Evolutionary conservation across 2,113 vertebrate genomes (phyloP).

Genomic region (Apus apus): DNA sequence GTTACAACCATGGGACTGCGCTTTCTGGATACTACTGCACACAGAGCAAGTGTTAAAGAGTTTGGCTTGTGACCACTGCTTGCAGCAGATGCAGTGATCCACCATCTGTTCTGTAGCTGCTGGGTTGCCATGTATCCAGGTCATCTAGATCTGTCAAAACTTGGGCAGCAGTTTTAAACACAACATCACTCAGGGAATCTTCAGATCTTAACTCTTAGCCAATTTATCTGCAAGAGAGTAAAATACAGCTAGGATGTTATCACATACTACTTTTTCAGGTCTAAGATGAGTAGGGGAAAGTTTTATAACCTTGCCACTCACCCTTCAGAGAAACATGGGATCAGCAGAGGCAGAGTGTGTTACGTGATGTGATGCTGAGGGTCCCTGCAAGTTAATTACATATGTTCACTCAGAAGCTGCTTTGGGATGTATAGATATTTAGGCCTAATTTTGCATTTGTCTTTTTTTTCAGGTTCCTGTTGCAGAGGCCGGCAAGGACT

Average conservation of each 20-base stretch:
- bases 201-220: not conserved
- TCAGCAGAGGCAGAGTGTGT: not conserved
- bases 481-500: not conserved
- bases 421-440: not conserved
- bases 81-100: not conserved
- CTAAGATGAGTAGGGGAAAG: not conserved
- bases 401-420: not conserved
- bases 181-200: not conserved
- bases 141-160: not conserved
- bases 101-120: fast-evolving
- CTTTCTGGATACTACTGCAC: not conserved
- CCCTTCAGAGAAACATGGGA: not conserved
- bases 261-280: not conserved
- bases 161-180: not conserved
- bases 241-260: not conserved
- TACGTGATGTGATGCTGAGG: not conserved
- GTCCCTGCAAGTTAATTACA: not conserved
- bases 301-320: not conserved
- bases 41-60: fast-evolving
- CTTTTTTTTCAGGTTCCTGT: not conserved
- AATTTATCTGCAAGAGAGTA: not conserved
- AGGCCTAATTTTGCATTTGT: not conserved
- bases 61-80: not conserved
- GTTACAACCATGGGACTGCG: not conserved
- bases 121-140: no score